phyloP scores from a whole-genome alignment of 92 coral and sea anemone genomes.

The Parazoanthus atlanticus region DNA sequence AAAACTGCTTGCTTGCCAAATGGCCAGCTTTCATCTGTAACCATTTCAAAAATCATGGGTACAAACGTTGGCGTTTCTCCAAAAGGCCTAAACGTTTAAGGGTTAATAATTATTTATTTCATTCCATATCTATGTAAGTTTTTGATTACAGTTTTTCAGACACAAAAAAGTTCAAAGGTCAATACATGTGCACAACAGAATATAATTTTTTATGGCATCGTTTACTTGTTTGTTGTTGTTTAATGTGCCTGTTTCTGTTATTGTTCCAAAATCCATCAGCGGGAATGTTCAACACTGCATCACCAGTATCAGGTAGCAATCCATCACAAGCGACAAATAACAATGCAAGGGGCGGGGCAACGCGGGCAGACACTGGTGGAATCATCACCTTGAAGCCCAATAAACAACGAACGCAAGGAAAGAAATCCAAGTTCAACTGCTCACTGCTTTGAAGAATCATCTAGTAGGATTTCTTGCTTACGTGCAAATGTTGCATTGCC shows the following conservation, averaged over 20 bases:
- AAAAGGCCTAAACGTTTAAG: no score
- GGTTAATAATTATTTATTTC: no score
- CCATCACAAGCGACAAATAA: constrained; percentile 66
- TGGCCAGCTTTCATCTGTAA: no score
- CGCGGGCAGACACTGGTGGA: constrained; percentile 78
- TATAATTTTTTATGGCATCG: no score
- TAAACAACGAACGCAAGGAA: constrained; percentile 96
- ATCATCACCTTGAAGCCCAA: constrained; percentile 94
- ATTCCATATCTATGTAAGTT: no score
- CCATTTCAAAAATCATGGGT: no score
- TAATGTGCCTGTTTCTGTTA: not conserved
- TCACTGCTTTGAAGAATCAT: constrained; percentile 56
- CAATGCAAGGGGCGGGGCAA: constrained; percentile 67
- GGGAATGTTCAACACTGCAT: constrained; percentile 90
- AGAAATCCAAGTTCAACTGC: constrained; percentile 77
- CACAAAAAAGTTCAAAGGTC: not conserved
- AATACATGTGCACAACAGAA: no score
- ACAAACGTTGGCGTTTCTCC: no score
- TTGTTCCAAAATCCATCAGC: constrained; percentile 46
- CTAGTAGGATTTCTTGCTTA: not conserved
- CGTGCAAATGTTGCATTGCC: no score
- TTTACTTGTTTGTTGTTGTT: not conserved
- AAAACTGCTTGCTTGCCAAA: no score
- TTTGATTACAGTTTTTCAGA: no score
- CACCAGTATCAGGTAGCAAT: constrained; percentile 48